Conservation (phyloP, 1,140 invertebrate species). For the Drosophila dunni region DNA sequence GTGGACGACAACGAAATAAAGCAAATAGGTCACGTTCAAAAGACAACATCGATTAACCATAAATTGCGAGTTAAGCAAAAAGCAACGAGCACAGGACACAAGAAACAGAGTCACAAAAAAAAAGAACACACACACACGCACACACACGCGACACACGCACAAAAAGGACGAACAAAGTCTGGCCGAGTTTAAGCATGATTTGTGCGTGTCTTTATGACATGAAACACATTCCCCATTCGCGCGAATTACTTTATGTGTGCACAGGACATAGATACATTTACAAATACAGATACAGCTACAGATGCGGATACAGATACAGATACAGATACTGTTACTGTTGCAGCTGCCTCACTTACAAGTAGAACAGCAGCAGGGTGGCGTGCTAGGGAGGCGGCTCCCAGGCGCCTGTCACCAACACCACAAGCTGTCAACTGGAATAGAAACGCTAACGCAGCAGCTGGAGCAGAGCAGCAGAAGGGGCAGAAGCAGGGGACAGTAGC, state of each 20-base stretch:
- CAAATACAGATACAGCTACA: constrained; percentile 33
- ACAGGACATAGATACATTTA: constrained; percentile 39
- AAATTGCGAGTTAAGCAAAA: constrained; percentile 84
- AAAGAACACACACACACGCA: too few relatives aligned
- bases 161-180: constrained; percentile 20
- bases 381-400: background rate
- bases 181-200: constrained; percentile 75
- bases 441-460: constrained; percentile 63
- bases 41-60: constrained; percentile 84
- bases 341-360: constrained; percentile 64
- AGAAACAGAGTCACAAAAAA: constrained; percentile 26
- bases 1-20: constrained; percentile 66
- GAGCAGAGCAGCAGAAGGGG: background rate
- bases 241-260: constrained; percentile 53
- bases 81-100: constrained; percentile 66
- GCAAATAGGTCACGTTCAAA: constrained; percentile 84
- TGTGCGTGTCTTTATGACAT: constrained; percentile 82
- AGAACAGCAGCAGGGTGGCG: constrained; percentile 24
- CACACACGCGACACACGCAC: too few relatives aligned
- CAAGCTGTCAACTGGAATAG: constrained; percentile 62
- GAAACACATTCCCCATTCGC: constrained; percentile 54
- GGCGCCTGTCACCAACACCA: constrained; percentile 61
- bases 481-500: background rate
- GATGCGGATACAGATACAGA: constrained; percentile 33
- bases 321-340: constrained; percentile 11